Evolutionary conservation across 1,140 invertebrate genomes (phyloP), one percentile per base, ranked within the genome.

Genomic region (Pseudomyrmex dendroicus): DNA sequence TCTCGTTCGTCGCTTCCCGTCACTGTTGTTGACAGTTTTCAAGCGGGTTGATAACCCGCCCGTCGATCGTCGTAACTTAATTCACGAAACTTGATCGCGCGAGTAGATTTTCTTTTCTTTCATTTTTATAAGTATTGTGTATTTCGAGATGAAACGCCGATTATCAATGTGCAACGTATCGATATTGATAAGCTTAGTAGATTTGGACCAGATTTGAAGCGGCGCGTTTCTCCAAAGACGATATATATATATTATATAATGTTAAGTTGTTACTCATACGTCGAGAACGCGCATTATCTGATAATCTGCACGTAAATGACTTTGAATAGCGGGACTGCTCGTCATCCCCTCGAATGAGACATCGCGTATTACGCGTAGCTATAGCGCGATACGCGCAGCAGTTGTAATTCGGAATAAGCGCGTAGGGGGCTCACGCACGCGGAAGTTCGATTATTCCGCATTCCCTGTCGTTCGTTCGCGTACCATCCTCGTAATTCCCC

Each of bases 401-500:
- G 10, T 54, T 20, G 25, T 54, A 54, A 56, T 64, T 72, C 52
- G 48, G 84, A 73, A 46, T n/a, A n/a, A 35, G 1, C 13, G 48
- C 59, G 66, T 35, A 44, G 35, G 44, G 50, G 17, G n/a, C 25
- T 46, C 52, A 48, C 56, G 73, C 73, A 68, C 64, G 74, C 82
- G 82, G 70, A 73, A 85, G 63, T 87, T 87, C 73, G 86, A 88
- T 88, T 87, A 87, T 85, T 82, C 73, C 72, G 66, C 72, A 57
- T 84, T 77, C 84, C 70, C 64, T 13, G 48, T 67, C 52, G 62
- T 86, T 67, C 52, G 62, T 86, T 35, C 48, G 52, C 48, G 52
- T 76, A 22, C 25, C 50, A 44, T 13, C 15, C 35, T 59, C 35
- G 44, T 66, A 13, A 20, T 15, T n/a, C 48, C 12, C 13, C 61